Base-by-base conservation (phyloP, 2,113 vertebrate species). In the Lucifuga dentata region DNA sequence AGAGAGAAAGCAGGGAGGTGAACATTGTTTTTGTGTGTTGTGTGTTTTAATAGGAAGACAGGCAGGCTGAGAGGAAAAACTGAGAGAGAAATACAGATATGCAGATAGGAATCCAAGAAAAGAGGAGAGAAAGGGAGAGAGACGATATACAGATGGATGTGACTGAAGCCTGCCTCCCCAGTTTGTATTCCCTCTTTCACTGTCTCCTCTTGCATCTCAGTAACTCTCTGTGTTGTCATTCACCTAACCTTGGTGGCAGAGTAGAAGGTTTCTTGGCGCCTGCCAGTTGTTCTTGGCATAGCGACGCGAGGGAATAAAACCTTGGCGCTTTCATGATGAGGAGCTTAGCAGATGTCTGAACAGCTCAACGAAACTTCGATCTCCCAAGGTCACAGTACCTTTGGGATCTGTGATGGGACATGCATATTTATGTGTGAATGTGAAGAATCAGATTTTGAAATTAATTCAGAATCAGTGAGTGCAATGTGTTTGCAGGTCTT, bases 261-360 rank as follows among this genome's bases (percentile, higher is more conserved):
- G 77, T 76, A 71, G 81, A 86, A 78, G 81, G 69, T 45, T 88
- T 88, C 85, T 87, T 85, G 84, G 80, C 67, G 76, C 60, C 79
- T 89, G 84, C 80, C 76, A 83, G 73, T 88, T 81, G 86, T 87
- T 88, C 78, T 85, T 89, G 87, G 88, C 88, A 87, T 35, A 21
- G 49, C 33, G 57, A 75, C 61, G 39, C 77, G 4, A 67, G 81
- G 76, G 85, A 88, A 84, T 81, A 84, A 86, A n/a, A 86, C 72
- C 73, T 80, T 56, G 15, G 55, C 29, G 65, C 74, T 88, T 84
- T 87, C 81, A 85, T 88, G 79, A 85, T 85, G 79, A 88, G 84
- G 81, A 51, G 63, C 72, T 89, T 81, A 83, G 86, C 81, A 89
- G 86, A 81, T 83, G 85, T 81, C 83, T 88, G 81, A 87, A 85